Base-by-base conservation (phyloP, 2,888 invertebrate genomes). In the Noctua pronuba region DNA sequence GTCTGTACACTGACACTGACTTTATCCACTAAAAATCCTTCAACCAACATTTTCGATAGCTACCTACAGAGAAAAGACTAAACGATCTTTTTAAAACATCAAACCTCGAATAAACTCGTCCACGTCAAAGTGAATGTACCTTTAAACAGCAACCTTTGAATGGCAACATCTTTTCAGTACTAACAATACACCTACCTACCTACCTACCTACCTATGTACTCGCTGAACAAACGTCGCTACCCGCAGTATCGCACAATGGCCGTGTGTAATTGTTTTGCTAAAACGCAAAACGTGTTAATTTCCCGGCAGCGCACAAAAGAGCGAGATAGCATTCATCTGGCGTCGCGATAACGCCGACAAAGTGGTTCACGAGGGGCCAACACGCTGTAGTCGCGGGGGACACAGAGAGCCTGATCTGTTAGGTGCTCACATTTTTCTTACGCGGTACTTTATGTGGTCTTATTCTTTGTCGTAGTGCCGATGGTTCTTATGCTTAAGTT, bases 221-320 rank as follows among this genome's bases (percentile, higher is more conserved):
- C 24, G 13, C 5, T 41, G 67, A 68, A 83, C 77, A 79, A 80
- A 74, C 66, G 74, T 60, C 62, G 83, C 83, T 73, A 76, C 73
- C 80, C 85, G 75, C 83, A 75, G 83, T 76, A 83, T 76, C 81
- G 67, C 76, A 88, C 87, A 88, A 88, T 84, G 78, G 80, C 38
- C 82, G 80, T 84, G 80, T 86, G 86, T 88, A 89, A 88, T 88
- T 88, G 88, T 88, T 88, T 89, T 82, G 87, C 86, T 86, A 84
- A 89, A 89, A 89, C 84, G 87, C 88, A 84, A 87, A 89, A 86
- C 89, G 89, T 88, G 88, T 89, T 88, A 88, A 88, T 87, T 88
- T 87, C 87, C 86, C 88, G 80, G 89, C 81, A 83, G 79, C 87
- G 70, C 75, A 88, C 86, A 88, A 88, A 88, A 88, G 87, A 88